These are phyloP conservation scores for Alligator sinensis DNA, from an alignment of 2,113 vertebrate genomes.

Conservation along the genomic window DNA sequence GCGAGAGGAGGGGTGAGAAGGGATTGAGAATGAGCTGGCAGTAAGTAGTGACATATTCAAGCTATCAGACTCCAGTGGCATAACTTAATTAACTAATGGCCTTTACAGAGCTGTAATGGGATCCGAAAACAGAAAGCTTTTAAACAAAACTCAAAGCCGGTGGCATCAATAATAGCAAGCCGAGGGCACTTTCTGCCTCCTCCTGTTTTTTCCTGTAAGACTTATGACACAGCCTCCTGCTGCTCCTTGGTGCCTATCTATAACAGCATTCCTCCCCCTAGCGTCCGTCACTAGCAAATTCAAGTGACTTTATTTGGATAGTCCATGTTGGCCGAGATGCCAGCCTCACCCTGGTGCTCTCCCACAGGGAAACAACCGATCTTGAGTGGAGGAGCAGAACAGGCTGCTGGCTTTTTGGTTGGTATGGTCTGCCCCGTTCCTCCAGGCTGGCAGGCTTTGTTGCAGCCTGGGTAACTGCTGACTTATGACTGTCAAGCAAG, in stretches of 20 bases:
- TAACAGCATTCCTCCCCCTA: conserved; percentile 66
- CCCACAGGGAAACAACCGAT: neutral
- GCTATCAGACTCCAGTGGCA: conserved; percentile 48
- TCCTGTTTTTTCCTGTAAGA: conserved; percentile 3
- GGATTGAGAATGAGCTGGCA: conserved; percentile 40
- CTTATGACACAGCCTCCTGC: neutral
- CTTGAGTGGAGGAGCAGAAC: neutral
- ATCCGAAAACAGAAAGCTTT: conserved; percentile 67
- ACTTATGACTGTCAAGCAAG: neutral
- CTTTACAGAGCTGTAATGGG: conserved; percentile 53
- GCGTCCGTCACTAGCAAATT: neutral
- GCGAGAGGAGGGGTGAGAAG: neutral
- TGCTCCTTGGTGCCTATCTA: neutral
- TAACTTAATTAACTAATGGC: conserved; percentile 81
- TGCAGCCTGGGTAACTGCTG: neutral
- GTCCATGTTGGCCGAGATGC: neutral
- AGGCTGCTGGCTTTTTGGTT: neutral
- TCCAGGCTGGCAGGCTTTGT: neutral
- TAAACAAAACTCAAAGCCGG: conserved; percentile 70
- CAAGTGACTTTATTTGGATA: neutral
- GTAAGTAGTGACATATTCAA: conserved; percentile 49
- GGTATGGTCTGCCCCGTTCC: neutral
- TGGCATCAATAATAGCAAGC: conserved; percentile 51
- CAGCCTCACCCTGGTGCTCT: neutral
- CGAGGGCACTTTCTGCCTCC: neutral